Conservation (phyloP, 2,113 vertebrate genomes). For the Sitta europaea region DNA sequence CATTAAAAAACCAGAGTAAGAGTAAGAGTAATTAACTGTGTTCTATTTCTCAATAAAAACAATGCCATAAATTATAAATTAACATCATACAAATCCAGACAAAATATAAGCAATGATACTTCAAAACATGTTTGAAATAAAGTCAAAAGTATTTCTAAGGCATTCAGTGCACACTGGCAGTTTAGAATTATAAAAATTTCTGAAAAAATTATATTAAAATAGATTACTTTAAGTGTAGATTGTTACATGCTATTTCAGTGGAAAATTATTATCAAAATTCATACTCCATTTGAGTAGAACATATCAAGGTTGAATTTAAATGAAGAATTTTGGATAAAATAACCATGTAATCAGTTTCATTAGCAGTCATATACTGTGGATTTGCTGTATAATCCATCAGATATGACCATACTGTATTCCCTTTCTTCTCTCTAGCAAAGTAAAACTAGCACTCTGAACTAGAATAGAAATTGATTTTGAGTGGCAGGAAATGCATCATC, state of each 20-base stretch:
- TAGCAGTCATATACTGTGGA: not conserved
- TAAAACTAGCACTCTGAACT: not conserved
- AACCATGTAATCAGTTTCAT: not conserved
- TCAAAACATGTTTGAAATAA: not conserved
- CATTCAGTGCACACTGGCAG: not conserved
- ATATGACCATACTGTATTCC: not conserved
- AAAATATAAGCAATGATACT: not conserved
- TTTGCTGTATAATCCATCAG: not conserved
- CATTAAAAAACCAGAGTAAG: not conserved
- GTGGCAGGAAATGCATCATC: not conserved
- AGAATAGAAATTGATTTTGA: not conserved
- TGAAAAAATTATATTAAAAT: not conserved
- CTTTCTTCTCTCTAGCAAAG: not conserved
- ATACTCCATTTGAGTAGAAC: not conserved
- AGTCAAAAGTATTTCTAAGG: not conserved
- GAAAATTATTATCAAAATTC: not conserved
- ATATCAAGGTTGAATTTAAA: conserved; percentile 26
- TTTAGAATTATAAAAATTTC: not conserved
- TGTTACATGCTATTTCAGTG: not conserved
- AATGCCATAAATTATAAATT: not conserved
- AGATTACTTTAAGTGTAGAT: not conserved
- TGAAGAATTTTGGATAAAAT: not conserved
- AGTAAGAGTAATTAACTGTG: not conserved
- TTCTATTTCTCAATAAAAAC: not conserved
- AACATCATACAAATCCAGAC: not conserved